Conservation (phyloP, 2,797 vertebrate species). For the Menidia menidia region DNA sequence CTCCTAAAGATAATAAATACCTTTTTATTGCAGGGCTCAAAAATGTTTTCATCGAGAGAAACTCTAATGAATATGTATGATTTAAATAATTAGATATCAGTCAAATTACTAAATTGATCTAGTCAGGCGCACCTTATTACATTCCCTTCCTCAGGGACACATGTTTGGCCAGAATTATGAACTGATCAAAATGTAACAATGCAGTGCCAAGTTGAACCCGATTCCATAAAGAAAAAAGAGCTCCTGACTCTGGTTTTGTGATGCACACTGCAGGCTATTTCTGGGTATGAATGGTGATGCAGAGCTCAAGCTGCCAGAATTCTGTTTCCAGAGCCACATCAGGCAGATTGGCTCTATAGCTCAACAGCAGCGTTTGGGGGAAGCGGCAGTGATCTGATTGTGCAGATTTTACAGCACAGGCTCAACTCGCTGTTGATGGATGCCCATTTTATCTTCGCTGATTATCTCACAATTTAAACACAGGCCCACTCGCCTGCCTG, state of each 20-base stretch:
- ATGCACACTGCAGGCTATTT: conserved; percentile 8
- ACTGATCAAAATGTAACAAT: not conserved
- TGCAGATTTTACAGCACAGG: conserved; percentile 12
- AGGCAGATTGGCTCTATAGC: conserved; percentile 25
- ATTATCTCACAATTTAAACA: conserved; percentile 32
- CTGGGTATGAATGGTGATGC: not conserved
- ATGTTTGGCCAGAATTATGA: not conserved
- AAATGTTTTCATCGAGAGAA: not conserved
- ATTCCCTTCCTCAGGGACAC: not conserved
- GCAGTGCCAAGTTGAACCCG: not conserved
- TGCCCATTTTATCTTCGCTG: conserved; percentile 35
- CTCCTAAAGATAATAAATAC: too few relatives aligned
- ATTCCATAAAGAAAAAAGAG: conserved; percentile 10
- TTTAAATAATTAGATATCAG: not conserved
- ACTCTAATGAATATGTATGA: not conserved
- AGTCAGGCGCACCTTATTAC: not conserved
- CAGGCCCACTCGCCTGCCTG: conserved; percentile 3
- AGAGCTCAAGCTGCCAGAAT: conserved; percentile 13
- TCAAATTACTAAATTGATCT: not conserved
- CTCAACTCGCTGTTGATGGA: conserved; percentile 24
- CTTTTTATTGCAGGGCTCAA: too few relatives aligned
- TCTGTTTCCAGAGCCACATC: conserved; percentile 24
- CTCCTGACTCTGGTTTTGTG: not conserved
- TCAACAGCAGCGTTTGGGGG: not conserved
- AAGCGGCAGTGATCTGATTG: conserved; percentile 3